A percentile compares a stretch with the other conserved stretches of the same genome.
Conservation (phyloP, 2,113 vertebrate genomes). For the Sprattus sprattus region DNA sequence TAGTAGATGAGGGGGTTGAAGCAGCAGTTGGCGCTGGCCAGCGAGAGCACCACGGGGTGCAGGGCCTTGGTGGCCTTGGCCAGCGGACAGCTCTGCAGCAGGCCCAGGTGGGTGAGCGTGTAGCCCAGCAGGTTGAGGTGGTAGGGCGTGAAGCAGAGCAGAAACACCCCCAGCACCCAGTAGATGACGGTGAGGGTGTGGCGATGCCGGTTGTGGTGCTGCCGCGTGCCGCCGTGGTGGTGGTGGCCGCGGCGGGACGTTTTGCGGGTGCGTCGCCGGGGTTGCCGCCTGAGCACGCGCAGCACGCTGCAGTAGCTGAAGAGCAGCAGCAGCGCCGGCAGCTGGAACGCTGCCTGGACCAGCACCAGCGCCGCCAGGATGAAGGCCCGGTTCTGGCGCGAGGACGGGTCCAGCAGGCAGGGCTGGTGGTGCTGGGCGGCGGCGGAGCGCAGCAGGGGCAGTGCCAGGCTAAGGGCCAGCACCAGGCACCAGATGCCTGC, state of each 20-base stretch:
- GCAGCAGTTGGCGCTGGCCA: constrained; percentile 72
- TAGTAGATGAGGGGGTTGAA: constrained; percentile 72
- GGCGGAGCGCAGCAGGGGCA: constrained; percentile 59
- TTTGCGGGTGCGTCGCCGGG: constrained; percentile 31
- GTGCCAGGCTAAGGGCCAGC: constrained; percentile 58
- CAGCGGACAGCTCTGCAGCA: constrained; percentile 60
- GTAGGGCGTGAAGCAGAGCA: constrained; percentile 70
- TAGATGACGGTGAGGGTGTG: constrained; percentile 66
- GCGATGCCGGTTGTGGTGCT: constrained; percentile 26
- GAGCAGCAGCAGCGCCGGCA: constrained; percentile 64
- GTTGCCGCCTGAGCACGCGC: constrained; percentile 50
- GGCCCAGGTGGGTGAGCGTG: constrained; percentile 64
- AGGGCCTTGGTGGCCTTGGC: constrained; percentile 55
- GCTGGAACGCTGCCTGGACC: constrained; percentile 60
- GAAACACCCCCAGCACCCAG: constrained; percentile 67
- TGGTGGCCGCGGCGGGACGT: neutral
- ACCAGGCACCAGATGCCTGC: constrained; percentile 67
- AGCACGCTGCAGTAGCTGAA: constrained; percentile 69
- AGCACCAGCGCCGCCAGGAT: constrained; percentile 61
- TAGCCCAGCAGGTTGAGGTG: constrained; percentile 71
- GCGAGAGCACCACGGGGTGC: constrained; percentile 64
- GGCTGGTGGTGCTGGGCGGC: constrained; percentile 42
- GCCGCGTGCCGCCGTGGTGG: neutral
- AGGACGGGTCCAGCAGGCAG: constrained; percentile 63
- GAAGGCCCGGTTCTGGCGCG: constrained; percentile 50